Conservation (phyloP, 2,113 vertebrate genomes). For the Lichenostomus cassidix region DNA sequence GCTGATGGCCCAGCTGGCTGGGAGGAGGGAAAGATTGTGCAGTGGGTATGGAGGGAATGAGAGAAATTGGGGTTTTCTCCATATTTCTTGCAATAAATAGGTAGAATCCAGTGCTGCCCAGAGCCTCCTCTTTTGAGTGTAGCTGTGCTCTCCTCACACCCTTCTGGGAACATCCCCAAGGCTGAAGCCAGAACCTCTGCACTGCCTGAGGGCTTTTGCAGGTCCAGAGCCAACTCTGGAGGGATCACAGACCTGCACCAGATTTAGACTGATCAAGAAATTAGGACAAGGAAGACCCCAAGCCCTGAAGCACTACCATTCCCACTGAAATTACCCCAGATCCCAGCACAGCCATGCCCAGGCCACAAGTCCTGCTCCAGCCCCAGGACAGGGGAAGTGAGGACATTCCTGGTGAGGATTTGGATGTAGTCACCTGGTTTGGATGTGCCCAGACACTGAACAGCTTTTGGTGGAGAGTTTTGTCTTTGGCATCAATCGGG, state of each 20-base stretch:
- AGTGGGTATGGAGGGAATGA: not conserved
- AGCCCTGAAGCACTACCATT: fast-evolving
- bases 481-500: not conserved
- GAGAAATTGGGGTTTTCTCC: not conserved
- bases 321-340: not conserved
- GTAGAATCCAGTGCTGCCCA: not conserved
- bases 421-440: not conserved
- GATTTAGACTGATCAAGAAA: not conserved
- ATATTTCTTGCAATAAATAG: not conserved
- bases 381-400: not conserved
- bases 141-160: not conserved
- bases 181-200: not conserved
- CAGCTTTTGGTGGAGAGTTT: not conserved
- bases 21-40: not conserved
- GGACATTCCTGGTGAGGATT: not conserved
- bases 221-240: not conserved
- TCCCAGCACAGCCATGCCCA: not conserved
- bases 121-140: fast-evolving
- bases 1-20: not conserved
- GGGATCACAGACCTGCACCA: not conserved
- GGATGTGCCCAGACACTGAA: not conserved
- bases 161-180: not conserved
- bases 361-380: not conserved
- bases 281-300: not conserved
- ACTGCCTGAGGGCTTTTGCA: not conserved